Evolutionary conservation across 2,888 invertebrate species (phyloP).

Genomic region (Caenorhabditis virilis): DNA sequence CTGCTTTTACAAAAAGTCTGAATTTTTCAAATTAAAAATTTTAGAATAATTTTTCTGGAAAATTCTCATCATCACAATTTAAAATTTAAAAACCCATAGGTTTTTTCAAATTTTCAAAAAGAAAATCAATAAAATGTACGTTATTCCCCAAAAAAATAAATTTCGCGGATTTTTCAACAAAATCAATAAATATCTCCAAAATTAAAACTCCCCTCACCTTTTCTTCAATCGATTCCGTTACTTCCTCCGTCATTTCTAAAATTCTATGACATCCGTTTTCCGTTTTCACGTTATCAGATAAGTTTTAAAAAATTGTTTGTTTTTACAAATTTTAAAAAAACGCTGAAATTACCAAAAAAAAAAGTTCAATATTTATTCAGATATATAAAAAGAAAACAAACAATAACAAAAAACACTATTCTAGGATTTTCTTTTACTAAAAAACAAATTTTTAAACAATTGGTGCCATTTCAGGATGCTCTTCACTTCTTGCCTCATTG

Average conservation of each 20-base stretch:
- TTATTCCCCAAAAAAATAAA: background rate
- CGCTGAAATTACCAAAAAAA: constrained; percentile 4
- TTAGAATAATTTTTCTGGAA: too few species aligned
- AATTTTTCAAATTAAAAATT: too few species aligned
- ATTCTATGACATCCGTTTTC: background rate
- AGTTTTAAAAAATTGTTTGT: background rate
- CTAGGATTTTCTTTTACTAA: background rate
- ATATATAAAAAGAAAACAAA: constrained; percentile 2
- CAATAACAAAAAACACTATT: constrained; percentile 14
- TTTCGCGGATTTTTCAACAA: background rate
- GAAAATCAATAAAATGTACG: too few species aligned
- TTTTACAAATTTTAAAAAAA: background rate
- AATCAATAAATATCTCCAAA: too few species aligned
- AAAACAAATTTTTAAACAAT: constrained; percentile 50
- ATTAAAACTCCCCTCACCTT: too few species aligned
- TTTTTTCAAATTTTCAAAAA: too few species aligned
- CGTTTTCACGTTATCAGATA: background rate
- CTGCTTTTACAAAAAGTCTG: too few species aligned
- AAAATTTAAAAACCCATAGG: too few species aligned
- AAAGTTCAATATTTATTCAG: background rate
- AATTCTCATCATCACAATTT: too few species aligned
- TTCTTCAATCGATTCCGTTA: background rate
- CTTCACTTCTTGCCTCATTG: constrained; percentile 62
- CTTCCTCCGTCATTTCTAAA: background rate
- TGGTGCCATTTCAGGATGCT: constrained; percentile 59